Conservation (phyloP, 2,797 vertebrate genomes). For the Ciconia nigra region DNA sequence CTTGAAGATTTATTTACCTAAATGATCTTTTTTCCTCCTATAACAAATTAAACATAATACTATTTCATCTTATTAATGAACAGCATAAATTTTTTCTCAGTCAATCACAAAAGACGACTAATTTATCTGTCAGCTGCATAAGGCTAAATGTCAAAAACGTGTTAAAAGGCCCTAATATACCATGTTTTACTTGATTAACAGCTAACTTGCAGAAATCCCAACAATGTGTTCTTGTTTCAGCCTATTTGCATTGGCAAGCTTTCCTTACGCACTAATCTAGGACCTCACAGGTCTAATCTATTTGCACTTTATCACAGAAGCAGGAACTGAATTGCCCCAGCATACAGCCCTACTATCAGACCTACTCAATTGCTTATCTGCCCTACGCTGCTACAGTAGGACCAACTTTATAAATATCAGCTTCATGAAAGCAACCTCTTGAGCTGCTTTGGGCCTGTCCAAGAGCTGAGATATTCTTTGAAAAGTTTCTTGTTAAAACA, state of each 20-base stretch:
- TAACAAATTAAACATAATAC: neutral
- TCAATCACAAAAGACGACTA: constrained; percentile 67
- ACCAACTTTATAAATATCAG: constrained; percentile 65
- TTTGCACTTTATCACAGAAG: constrained; percentile 69
- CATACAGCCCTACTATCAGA: constrained; percentile 56
- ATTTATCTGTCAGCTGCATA: constrained; percentile 68
- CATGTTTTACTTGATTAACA: constrained; percentile 75
- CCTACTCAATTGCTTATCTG: constrained; percentile 64
- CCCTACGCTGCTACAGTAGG: constrained; percentile 32
- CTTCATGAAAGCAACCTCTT: constrained; percentile 58
- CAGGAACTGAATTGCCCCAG: constrained; percentile 57
- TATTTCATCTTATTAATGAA: constrained; percentile 59
- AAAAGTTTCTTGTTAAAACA: constrained; percentile 63
- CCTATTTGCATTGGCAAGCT: constrained; percentile 75
- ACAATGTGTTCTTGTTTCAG: constrained; percentile 72
- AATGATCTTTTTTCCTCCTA: neutral
- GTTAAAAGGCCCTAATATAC: constrained; percentile 71
- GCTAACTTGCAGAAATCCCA: constrained; percentile 71
- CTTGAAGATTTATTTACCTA: constrained; percentile 35
- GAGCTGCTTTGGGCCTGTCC: constrained; percentile 48
- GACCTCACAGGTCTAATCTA: constrained; percentile 70
- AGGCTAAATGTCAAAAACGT: constrained; percentile 71
- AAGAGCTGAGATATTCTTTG: constrained; percentile 49
- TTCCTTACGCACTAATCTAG: constrained; percentile 49
- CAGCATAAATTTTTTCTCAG: constrained; percentile 27